Base-by-base conservation (phyloP, 2,113 vertebrate species). In the Oreochromis aureus region DNA sequence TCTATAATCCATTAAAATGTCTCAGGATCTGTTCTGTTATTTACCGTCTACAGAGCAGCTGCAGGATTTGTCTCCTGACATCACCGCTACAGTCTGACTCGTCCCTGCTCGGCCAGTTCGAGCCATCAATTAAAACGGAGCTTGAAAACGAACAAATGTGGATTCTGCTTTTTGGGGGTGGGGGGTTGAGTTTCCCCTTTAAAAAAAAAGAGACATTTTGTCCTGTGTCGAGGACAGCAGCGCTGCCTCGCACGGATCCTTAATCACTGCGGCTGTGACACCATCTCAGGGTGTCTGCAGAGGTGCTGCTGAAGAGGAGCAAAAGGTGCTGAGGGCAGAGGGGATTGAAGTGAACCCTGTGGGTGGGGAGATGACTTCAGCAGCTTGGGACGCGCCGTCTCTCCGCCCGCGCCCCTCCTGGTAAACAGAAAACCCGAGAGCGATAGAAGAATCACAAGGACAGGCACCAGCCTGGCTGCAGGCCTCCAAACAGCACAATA, bases 401-500 rank as follows among this genome's bases (percentile, higher is more conserved):
- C 73, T 82, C 36, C n/a, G 8, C 80, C 63, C 39, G 12, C 91
- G 22, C 88, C 86, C 88, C 87, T 90, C 85, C 86, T 30, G 44
- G 80, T 86, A 84, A 93, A 89, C 83, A 89, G n/a, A 81, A 90
- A 81, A 87, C 85, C 15, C 2, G 39, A 81, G 66, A 82, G 39
- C 36, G 39, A 91, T 71, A 63, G 87, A 93, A 80, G 59, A 85
- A 86, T 87, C 82, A 56, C 3, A 55, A 36, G 44, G 56, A 82
- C 51, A 63, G 87, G 89, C 83, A 92, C 36, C 86, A 80, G 83
- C 80, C 51, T 6, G 58, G 85, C 91, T 83, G 87, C 83, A 73
- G 93, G 86, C 88, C 80, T 83, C 69, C n/a, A 16, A 90, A 84
- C 80, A 87, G 82, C 46, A 95, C 92, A 95, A 95, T 91, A 94